phyloP scores from a whole-genome alignment of 2,888 invertebrate species.

The Crematogaster levior region DNA sequence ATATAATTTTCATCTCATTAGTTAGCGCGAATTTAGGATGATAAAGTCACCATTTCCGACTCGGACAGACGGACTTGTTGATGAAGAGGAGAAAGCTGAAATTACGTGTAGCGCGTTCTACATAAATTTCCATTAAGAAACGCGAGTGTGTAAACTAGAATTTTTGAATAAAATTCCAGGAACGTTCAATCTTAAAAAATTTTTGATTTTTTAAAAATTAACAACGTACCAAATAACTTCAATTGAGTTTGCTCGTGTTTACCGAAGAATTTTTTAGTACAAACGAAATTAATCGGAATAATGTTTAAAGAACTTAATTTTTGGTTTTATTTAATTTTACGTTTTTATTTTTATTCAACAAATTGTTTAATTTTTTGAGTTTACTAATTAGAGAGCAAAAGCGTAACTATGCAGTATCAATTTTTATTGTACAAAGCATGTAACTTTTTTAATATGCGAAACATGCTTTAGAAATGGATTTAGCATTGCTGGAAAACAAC shows the following conservation, averaged over 20 bases:
- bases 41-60: constrained; percentile 52
- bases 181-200: constrained; percentile 12
- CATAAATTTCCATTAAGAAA: constrained; percentile 52
- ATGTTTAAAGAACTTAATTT: constrained; percentile 9
- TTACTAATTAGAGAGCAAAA: constrained; percentile 8
- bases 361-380: constrained; percentile 15
- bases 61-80: constrained; percentile 55
- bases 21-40: constrained; percentile 44
- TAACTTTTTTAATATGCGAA: constrained; percentile 31
- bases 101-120: constrained; percentile 51
- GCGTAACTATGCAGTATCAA: neutral
- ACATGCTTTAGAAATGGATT: neutral
- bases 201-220: constrained; percentile 23
- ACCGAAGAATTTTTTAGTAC: constrained; percentile 3
- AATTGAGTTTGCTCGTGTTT: neutral
- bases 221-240: constrained; percentile 2
- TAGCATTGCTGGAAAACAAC: neutral
- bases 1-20: constrained; percentile 52
- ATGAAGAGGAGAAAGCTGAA: constrained; percentile 48
- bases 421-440: constrained; percentile 3
- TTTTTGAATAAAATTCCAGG: constrained; percentile 48
- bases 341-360: neutral
- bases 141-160: constrained; percentile 49
- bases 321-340: neutral
- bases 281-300: neutral